Base-by-base conservation (phyloP, 2,888 invertebrate genomes). In the Macaria liturata region DNA sequence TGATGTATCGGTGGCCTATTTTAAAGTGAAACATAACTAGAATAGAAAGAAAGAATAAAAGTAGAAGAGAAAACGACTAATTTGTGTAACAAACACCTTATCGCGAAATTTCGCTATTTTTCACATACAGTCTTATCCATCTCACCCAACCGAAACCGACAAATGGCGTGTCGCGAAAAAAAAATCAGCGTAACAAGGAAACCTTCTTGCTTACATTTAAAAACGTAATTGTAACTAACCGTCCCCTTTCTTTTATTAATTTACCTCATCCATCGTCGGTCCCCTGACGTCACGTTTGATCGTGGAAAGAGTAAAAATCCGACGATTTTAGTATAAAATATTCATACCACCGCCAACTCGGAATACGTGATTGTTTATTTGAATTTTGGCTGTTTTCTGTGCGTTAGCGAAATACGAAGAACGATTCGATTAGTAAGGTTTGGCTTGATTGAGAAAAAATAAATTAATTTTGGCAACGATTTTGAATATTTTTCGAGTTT, bases 201-300 rank as follows among this genome's bases (percentile, higher is more conserved):
- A 67, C 84, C 80, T 75, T 81, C 83, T 90, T 87, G 88, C 87
- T 90, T 88, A 87, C 89, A 88, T 90, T 90, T 88, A 89, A 91
- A 91, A 88, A 83, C 82, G 86, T 91, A 91, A 91, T 91, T 91
- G 91, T 91, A 88, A 90, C 88, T 88, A 91, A 91, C 91, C 91
- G 82, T 82, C 80, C 88, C 85, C 82, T 83, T 80, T 89, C 83
- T 83, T 79, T 89, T 90, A 91, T 91, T 91, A 90, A 91, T 91
- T 90, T 85, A 87, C 78, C 86, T 88, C 91, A 85, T 91, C 87
- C 83, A 85, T 90, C 79, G 78, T 74, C 78, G 75, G 71, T 81
- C 81, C 77, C 76, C 72, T 75, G 74, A 79, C 69, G 80, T 83
- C 84, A 82, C 81, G 82, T 79, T 74, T 72, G 69, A 69, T 70